Evolutionary conservation across 2,113 vertebrate genomes (phyloP).

Genomic region (Nycticryphes semicollaris): DNA sequence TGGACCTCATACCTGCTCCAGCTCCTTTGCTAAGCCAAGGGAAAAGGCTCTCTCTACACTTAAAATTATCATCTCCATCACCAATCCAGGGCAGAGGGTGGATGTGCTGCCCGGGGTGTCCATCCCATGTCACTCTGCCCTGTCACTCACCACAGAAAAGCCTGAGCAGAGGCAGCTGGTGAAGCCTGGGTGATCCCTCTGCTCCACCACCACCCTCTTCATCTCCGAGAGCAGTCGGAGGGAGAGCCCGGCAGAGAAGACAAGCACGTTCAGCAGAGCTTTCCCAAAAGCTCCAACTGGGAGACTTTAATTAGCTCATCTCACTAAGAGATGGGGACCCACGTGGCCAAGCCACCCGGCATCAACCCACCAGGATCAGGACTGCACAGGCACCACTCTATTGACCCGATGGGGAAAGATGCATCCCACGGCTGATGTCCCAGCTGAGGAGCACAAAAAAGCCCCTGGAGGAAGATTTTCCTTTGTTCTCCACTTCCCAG

Average conservation of each 20-base stretch:
- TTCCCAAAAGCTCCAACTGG: background rate
- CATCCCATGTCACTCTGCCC: background rate
- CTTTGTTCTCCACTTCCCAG: background rate
- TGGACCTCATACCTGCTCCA: background rate
- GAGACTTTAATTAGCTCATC: background rate
- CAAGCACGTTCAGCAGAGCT: background rate
- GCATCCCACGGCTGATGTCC: fast-evolving
- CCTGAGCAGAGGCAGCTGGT: background rate
- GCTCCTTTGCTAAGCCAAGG: too few relatives aligned
- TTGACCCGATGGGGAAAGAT: fast-evolving
- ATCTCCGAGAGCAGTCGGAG: fast-evolving
- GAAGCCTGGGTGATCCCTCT: background rate
- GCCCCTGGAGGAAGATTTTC: background rate
- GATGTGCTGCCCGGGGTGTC: background rate
- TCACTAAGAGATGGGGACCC: background rate
- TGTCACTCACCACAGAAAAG: background rate
- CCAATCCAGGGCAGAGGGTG: fast-evolving
- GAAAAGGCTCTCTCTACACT: background rate
- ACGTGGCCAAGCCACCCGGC: background rate
- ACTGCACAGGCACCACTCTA: fast-evolving
- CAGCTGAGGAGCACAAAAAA: background rate
- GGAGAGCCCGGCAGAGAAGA: background rate
- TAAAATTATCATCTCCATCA: background rate
- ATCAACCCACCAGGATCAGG: fast-evolving
- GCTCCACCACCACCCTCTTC: background rate